A percentile compares a stretch with the other conserved stretches of the same genome.
Evolutionary conservation across 2,797 vertebrate species (phyloP).

Genomic region (Hafferia zeledoni): DNA sequence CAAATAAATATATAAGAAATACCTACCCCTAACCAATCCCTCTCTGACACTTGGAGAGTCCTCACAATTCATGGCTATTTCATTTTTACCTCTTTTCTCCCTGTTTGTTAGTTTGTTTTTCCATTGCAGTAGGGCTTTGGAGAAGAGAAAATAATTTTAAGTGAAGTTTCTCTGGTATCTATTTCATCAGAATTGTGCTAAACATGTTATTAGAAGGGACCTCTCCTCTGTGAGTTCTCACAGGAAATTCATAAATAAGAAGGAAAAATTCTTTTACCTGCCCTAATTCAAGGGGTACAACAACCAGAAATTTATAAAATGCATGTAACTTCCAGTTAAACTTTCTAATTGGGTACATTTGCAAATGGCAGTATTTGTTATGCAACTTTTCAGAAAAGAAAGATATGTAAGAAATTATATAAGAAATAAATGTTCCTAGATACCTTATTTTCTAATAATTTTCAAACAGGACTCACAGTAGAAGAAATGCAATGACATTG

Average conservation of each 20-base stretch:
- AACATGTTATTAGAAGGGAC: not conserved
- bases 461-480: not conserved
- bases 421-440: not conserved
- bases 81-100: not conserved
- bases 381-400: not conserved
- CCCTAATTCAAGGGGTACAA: not conserved
- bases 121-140: not conserved
- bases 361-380: not conserved
- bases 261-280: not conserved
- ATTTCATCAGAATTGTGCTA: slow-evolving; percentile 48
- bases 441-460: not conserved
- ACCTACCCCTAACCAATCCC: not conserved
- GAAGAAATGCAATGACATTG: not conserved
- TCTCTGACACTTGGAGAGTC: not conserved
- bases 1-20: not conserved
- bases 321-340: not conserved
- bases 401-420: not conserved
- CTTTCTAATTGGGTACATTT: not conserved
- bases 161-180: not conserved
- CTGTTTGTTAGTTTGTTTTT: not conserved
- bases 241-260: not conserved
- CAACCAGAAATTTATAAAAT: not conserved
- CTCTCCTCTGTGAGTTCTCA: not conserved
- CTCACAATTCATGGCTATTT: not conserved
- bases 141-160: not conserved